Evolutionary conservation across 2,797 vertebrate species (phyloP).

Genomic region (Ctenochaetus hawaiiensis): DNA sequence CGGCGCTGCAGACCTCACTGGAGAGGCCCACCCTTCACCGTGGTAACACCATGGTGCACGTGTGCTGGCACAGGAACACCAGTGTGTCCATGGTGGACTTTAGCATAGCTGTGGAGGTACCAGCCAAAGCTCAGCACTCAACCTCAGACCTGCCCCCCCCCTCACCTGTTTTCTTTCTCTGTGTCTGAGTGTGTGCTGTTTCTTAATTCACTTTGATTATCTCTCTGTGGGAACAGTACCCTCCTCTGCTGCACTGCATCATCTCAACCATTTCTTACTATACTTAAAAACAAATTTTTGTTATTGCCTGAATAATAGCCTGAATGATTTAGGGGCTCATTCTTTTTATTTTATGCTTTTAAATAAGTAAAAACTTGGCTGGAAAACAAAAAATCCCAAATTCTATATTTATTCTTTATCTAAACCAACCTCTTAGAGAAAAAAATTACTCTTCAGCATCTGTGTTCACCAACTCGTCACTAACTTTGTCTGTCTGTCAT

Average conservation of each 20-base stretch:
- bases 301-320: not conserved
- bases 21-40: constrained; percentile 93
- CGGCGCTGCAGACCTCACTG: constrained; percentile 89
- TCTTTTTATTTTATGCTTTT: no score
- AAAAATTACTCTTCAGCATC: no score
- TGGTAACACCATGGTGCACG: constrained; percentile 98
- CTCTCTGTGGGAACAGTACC: constrained; percentile 71
- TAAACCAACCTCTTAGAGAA: no score
- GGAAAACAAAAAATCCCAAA: no score
- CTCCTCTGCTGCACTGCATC: constrained; percentile 43
- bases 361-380: no score
- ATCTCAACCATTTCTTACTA: not conserved
- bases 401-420: no score
- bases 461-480: no score
- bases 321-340: not conserved
- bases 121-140: constrained; percentile 66
- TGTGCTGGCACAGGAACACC: constrained; percentile 99
- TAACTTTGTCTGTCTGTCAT: no score
- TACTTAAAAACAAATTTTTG: not conserved
- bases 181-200: constrained; percentile 67
- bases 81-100: constrained; percentile 99
- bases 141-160: constrained; percentile 76
- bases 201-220: constrained; percentile 61
- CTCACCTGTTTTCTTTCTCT: constrained; percentile 59
- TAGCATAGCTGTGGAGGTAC: constrained; percentile 98